These are phyloP conservation scores for Athene cunicularia DNA, from an alignment of 2,113 vertebrate genomes.

Conservation along the genomic window DNA sequence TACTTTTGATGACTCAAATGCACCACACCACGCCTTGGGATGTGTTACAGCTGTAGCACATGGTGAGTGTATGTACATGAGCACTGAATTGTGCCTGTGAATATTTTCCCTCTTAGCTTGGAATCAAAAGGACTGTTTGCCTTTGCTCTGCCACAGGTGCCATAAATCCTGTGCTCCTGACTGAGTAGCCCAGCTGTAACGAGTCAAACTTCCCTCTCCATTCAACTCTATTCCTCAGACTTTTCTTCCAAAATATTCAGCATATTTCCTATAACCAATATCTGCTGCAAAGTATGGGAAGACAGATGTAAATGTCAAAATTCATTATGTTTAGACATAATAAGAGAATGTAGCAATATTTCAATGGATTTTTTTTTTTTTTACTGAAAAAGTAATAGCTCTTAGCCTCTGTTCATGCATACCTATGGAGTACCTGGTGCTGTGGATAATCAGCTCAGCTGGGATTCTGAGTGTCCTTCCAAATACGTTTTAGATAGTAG, in stretches of 20 bases:
- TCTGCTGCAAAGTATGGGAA: background rate
- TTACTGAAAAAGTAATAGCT: background rate
- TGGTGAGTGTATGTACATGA: background rate
- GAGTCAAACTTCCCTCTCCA: background rate
- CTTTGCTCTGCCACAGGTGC: background rate
- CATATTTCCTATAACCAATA: background rate
- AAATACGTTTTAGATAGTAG: background rate
- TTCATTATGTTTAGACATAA: background rate
- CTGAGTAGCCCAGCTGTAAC: background rate
- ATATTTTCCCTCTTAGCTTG: background rate
- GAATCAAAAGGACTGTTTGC: background rate
- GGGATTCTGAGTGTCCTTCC: background rate
- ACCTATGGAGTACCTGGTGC: background rate
- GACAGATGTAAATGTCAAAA: background rate
- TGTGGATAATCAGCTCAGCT: background rate
- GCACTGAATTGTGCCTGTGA: background rate
- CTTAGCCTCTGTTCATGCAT: background rate
- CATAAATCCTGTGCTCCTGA: background rate
- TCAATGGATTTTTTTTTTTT: background rate
- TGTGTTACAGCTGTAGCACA: background rate
- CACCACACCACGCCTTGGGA: background rate
- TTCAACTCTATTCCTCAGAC: background rate
- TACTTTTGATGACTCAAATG: background rate
- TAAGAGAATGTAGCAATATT: background rate
- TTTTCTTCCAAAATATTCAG: background rate